A percentile compares a stretch with the other conserved stretches of the same genome.
Evolutionary conservation across 2,888 invertebrate genomes (phyloP).

Genomic region (Hoplodrina ambigua): DNA sequence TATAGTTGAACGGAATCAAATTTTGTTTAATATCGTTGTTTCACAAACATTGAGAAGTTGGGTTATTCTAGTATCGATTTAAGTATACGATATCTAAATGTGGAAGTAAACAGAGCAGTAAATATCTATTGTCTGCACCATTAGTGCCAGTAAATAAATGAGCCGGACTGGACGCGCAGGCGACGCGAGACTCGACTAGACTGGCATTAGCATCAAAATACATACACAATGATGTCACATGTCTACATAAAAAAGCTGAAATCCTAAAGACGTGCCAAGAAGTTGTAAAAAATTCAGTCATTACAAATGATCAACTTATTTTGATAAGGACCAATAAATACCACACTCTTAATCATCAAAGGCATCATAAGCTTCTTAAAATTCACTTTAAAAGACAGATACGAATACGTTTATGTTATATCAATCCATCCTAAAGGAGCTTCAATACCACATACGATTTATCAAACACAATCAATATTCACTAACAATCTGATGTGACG

Average conservation of each 20-base stretch:
- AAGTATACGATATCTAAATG: conserved; percentile 62
- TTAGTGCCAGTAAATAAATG: conserved; percentile 76
- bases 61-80: conserved; percentile 41
- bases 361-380: too few relatives aligned
- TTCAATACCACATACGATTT: conserved; percentile 5
- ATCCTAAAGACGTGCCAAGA: not conserved
- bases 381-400: too few relatives aligned
- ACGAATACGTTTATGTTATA: too few relatives aligned
- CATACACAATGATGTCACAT: conserved; percentile 7
- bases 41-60: not conserved
- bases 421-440: not conserved
- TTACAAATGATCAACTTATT: not conserved
- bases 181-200: conserved; percentile 48
- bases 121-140: conserved; percentile 76
- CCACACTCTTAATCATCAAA: not conserved
- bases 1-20: not conserved
- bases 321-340: not conserved
- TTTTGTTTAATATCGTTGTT: not conserved
- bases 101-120: conserved; percentile 74
- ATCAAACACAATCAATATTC: conserved; percentile 29
- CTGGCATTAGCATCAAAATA: conserved; percentile 17
- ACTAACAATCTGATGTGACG: conserved; percentile 28
- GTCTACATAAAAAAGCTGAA: conserved; percentile 11
- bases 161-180: conserved; percentile 68
- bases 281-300: not conserved